Percentiles rank a stretch among this genome's conserved stretches.
Conservation (phyloP, 2,113 vertebrate species). For the Sceloporus tristichus region DNA sequence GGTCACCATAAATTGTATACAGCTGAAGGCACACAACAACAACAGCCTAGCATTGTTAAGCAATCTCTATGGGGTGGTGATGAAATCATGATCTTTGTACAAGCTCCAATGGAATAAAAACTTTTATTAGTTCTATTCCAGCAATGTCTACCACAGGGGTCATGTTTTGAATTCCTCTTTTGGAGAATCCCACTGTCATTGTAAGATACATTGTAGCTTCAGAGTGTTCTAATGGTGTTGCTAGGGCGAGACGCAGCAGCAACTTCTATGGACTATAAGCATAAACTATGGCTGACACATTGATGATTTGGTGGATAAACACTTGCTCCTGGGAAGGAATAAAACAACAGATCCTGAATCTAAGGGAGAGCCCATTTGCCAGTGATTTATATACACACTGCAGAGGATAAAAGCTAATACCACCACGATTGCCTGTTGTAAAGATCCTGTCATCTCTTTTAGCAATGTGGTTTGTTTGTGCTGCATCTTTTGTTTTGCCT, state of each 20-base stretch:
- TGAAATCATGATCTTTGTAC: background rate
- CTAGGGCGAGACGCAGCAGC: background rate
- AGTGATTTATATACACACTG: constrained; percentile 68
- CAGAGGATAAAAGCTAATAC: constrained; percentile 61
- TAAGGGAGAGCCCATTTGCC: constrained; percentile 63
- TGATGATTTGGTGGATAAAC: constrained; percentile 46
- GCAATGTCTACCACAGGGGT: background rate
- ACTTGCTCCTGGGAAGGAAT: constrained; percentile 55
- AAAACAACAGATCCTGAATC: constrained; percentile 51
- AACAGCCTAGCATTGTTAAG: background rate
- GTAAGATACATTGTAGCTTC: background rate
- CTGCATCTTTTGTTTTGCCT: constrained; percentile 6
- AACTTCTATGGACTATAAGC: background rate
- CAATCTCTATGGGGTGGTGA: background rate
- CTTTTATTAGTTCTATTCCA: background rate
- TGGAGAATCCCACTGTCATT: background rate
- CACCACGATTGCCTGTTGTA: constrained; percentile 50
- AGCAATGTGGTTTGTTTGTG: constrained; percentile 46
- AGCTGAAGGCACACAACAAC: too few relatives aligned
- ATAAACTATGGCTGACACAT: constrained; percentile 17
- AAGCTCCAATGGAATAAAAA: background rate
- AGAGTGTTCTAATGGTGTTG: background rate
- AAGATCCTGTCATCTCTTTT: constrained; percentile 55
- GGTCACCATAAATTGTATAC: too few relatives aligned
- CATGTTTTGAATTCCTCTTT: background rate